Evolutionary conservation across 2,888 invertebrate species (phyloP).

Genomic region (Halictus quadricinctus): DNA sequence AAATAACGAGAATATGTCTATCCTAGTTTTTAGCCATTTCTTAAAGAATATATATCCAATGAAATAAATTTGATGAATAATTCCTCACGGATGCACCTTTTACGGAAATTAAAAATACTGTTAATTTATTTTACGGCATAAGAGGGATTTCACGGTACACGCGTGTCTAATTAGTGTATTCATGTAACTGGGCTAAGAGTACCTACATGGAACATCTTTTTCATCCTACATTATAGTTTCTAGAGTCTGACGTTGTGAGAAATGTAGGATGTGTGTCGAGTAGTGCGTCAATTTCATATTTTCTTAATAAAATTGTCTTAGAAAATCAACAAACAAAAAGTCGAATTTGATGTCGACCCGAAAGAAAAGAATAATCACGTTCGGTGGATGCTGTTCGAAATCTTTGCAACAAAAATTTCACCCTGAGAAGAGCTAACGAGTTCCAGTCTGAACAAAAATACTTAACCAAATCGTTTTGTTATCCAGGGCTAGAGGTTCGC

Average conservation of each 20-base stretch:
- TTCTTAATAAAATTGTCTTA: background rate
- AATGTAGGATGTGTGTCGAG: background rate
- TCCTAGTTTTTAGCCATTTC: too few species aligned
- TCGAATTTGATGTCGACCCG: too few species aligned
- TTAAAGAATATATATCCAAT: too few species aligned
- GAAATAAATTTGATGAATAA: too few species aligned
- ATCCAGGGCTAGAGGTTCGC: background rate
- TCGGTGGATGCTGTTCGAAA: background rate
- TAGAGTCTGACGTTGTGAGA: background rate
- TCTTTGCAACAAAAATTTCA: background rate
- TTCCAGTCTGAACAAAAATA: background rate
- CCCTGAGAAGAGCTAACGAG: background rate
- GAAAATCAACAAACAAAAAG: background rate
- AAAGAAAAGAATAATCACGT: background rate
- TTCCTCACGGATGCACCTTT: too few species aligned
- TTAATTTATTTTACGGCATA: background rate
- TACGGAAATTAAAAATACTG: too few species aligned
- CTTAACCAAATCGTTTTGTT: background rate
- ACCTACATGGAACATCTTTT: background rate
- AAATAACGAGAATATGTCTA: background rate
- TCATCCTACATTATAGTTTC: background rate
- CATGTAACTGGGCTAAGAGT: background rate
- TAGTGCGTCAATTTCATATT: background rate
- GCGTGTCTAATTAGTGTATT: background rate
- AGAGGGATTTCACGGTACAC: background rate